Base-by-base conservation (phyloP, 1,140 invertebrate genomes). In the Aphidius ervi region DNA sequence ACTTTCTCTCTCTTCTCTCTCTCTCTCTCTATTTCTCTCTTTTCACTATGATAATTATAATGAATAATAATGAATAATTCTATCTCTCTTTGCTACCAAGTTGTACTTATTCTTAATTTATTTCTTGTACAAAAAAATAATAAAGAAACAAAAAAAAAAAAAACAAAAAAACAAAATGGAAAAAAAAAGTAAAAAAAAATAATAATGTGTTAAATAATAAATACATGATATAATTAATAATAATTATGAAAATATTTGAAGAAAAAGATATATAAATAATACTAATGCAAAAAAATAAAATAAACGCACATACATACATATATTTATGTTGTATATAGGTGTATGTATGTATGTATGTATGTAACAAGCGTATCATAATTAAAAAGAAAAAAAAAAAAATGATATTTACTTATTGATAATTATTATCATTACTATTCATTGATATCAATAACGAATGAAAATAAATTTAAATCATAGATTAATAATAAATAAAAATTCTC, bases 21-120 rank as follows among this genome's bases (percentile, higher is more conserved):
- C 23, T 23, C 55, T 56, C 43, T 20, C 16, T 56, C 55, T 56
- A 31, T 57, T 46, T 57, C 31, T 57, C 20, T 57, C 56, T 57
- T 31, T 56, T 74, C 74, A 74, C 71, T 76, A 75, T 69, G 71
- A 74, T 72, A 67, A 61, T 56, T 56, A 61, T 64, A 69, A 77
- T 72, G 73, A 74, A 77, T 77, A 77, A 75, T 71, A 74, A 72
- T 76, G 70, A 75, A 77, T 75, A 73, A 75, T 78, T 79, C 77
- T 79, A 79, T 80, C 77, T 79, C 77, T 79, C 78, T 79, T 79
- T 80, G 78, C 77, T 80, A 80, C 77, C 72, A 79, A 78, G 77
- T 80, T 80, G 77, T 80, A 80, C 78, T 80, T 80, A 79, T 79
- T 79, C 77, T 76, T 78, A 79, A 77, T 78, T 79, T 74, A 76